Conservation (phyloP, 1,140 invertebrate species). For the Goniozus legneri region DNA sequence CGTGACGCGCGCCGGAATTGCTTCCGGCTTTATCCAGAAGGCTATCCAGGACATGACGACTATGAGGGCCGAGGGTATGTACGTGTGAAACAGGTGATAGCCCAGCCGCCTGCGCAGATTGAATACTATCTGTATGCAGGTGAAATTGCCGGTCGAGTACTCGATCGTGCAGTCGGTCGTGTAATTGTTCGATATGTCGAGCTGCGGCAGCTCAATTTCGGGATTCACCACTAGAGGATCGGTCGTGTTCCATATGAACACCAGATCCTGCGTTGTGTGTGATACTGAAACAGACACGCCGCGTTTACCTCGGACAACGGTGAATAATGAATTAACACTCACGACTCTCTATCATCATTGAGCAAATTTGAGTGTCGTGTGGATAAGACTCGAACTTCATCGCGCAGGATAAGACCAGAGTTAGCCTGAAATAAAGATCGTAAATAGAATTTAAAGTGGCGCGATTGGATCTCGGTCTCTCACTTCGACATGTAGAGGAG, state of each 20-base stretch:
- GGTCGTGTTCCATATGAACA: constrained; percentile 86
- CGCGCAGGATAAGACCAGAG: constrained; percentile 81
- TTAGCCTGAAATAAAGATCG: constrained; percentile 64
- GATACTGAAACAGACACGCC: constrained; percentile 66
- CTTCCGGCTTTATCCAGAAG: constrained; percentile 91
- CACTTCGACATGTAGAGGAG: constrained; percentile 89
- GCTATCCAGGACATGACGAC: constrained; percentile 93
- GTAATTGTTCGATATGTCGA: constrained; percentile 83
- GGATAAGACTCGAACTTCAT: constrained; percentile 93
- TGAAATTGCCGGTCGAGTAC: constrained; percentile 87
- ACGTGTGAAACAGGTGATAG: constrained; percentile 87
- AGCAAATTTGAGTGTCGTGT: constrained; percentile 84
- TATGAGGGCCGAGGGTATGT: constrained; percentile 84
- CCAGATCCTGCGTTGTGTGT: constrained; percentile 78
- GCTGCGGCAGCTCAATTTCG: constrained; percentile 81
- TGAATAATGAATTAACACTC: constrained; percentile 61
- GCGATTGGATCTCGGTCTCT: constrained; percentile 32
- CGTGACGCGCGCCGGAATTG: constrained; percentile 78
- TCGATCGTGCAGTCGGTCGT: constrained; percentile 85
- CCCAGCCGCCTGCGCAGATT: constrained; percentile 77
- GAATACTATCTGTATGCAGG: constrained; percentile 82
- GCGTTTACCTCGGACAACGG: neutral
- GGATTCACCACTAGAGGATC: constrained; percentile 82
- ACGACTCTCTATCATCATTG: constrained; percentile 90
- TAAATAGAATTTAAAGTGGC: constrained; percentile 1